phyloP scores from a whole-genome alignment of 2,797 vertebrate species.

The Pseudomugil tenellus region DNA sequence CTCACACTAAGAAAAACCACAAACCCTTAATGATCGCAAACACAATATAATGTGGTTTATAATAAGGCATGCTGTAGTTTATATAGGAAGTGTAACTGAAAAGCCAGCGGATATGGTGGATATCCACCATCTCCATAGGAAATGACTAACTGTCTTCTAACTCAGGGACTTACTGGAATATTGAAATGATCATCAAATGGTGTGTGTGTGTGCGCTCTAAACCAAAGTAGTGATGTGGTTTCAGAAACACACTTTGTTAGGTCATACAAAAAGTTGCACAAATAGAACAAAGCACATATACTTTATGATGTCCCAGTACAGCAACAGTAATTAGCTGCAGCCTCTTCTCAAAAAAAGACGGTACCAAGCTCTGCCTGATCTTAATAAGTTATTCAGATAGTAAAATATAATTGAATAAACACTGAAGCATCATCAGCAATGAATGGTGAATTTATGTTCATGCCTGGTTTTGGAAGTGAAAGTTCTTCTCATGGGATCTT shows the following conservation, averaged over 20 bases:
- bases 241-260: conserved; percentile 10
- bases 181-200: conserved; percentile 71
- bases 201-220: conserved; percentile 28
- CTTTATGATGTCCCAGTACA: conserved; percentile 1
- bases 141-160: conserved; percentile 63
- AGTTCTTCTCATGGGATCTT: no score
- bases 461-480: no score
- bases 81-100: conserved; percentile 7
- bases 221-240: conserved; percentile 25
- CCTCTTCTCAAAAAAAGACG: conserved; percentile 37
- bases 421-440: no score
- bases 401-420: no score
- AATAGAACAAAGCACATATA: conserved; percentile 9
- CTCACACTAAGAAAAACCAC: conserved; percentile 46
- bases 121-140: conserved; percentile 49
- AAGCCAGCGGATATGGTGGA: conserved; percentile 14
- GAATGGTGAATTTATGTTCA: no score
- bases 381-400: no score
- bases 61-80: conserved; percentile 17
- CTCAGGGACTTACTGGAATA: conserved; percentile 60
- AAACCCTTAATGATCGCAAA: conserved; percentile 26
- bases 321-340: conserved; percentile 36
- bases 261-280: not conserved
- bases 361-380: conserved; percentile 26
- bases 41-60: conserved; percentile 13